These are phyloP conservation scores for Liopterus haemorrhoidalis DNA, from an alignment of 2,888 invertebrate species.

Conservation along the genomic window DNA sequence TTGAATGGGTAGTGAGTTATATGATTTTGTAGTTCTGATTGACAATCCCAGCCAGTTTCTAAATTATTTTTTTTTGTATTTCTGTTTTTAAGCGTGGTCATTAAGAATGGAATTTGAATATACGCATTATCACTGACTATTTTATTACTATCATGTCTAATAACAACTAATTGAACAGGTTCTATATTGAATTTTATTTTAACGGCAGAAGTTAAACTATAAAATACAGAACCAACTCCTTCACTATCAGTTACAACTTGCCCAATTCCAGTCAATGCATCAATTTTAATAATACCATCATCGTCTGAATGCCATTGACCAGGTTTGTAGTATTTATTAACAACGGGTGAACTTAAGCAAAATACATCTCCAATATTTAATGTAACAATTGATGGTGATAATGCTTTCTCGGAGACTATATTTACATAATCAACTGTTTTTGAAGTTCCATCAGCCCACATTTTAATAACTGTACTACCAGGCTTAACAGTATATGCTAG, in stretches of 20 bases:
- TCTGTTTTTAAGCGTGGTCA: slow-evolving; percentile 28
- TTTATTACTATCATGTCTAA: slow-evolving; percentile 30
- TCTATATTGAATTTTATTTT: slow-evolving; percentile 39
- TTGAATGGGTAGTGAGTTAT: slow-evolving; percentile 39
- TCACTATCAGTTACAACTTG: slow-evolving; percentile 38
- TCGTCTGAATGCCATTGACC: slow-evolving; percentile 45
- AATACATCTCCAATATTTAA: slow-evolving; percentile 51
- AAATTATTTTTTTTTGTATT: slow-evolving; percentile 40
- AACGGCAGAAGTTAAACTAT: slow-evolving; percentile 40
- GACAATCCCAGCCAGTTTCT: slow-evolving; percentile 40
- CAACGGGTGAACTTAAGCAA: slow-evolving; percentile 50
- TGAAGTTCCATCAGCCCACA: slow-evolving; percentile 43
- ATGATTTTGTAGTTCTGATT: slow-evolving; percentile 35
- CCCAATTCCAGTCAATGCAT: slow-evolving; percentile 42
- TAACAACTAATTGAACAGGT: slow-evolving; percentile 37
- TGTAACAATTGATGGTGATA: slow-evolving; percentile 41
- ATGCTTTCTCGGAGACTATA: slow-evolving; percentile 42
- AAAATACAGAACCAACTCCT: slow-evolving; percentile 39
- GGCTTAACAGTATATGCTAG: slow-evolving; percentile 45
- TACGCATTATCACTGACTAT: slow-evolving; percentile 40
- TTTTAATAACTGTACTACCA: slow-evolving; percentile 51
- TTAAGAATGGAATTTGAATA: too few relatives aligned
- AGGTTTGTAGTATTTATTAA: slow-evolving; percentile 37
- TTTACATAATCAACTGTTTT: slow-evolving; percentile 45
- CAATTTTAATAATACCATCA: slow-evolving; percentile 38